Evolutionary conservation across 2,113 vertebrate species (phyloP).

Genomic region (Ciconia stormi): DNA sequence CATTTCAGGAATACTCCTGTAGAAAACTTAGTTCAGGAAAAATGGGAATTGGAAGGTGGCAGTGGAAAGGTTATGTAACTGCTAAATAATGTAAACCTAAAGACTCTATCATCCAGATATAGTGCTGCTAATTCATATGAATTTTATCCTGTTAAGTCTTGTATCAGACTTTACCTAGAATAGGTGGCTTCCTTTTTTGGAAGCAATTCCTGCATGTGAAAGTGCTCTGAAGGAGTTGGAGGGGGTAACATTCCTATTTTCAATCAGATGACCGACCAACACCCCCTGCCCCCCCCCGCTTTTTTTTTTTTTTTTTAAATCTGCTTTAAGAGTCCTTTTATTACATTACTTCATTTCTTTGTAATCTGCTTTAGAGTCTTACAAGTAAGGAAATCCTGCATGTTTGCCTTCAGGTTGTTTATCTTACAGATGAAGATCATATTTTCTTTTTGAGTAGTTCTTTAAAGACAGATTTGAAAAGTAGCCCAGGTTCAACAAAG

Average conservation of each 20-base stretch:
- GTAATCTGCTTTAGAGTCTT: not conserved
- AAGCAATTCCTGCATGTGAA: not conserved
- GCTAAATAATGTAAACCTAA: not conserved
- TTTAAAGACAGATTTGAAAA: not conserved
- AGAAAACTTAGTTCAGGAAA: not conserved
- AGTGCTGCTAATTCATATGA: not conserved
- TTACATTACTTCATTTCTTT: not conserved
- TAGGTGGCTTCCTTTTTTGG: not conserved
- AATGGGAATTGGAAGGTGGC: not conserved
- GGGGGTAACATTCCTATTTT: not conserved
- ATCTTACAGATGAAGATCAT: not conserved
- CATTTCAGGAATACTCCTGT: not conserved
- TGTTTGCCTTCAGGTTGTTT: not conserved
- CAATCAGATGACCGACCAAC: not conserved
- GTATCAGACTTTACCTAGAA: not conserved
- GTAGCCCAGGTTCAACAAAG: not conserved
- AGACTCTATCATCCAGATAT: not conserved
- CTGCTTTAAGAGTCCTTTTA: not conserved
- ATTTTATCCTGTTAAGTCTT: not conserved
- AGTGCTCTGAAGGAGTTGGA: not conserved
- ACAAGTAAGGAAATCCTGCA: not conserved
- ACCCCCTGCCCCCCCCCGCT: too few relatives aligned
- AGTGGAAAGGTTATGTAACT: not conserved
- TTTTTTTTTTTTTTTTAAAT: not conserved
- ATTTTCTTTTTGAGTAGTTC: not conserved